phyloP scores from a whole-genome alignment of 2,113 vertebrate genomes.

The Corythoichthys intestinalis region DNA sequence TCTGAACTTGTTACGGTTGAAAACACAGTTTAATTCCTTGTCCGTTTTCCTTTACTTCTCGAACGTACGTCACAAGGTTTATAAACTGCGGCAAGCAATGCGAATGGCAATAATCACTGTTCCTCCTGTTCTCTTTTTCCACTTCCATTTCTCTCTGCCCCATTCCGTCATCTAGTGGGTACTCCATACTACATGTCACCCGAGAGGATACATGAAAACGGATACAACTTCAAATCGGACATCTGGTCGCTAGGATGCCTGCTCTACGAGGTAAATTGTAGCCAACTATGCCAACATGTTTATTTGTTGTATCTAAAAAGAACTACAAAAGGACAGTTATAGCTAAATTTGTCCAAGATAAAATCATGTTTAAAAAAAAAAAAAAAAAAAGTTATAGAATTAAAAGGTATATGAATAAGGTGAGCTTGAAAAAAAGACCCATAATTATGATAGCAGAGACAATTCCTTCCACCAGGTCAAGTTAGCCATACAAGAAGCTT shows the following conservation, averaged over 20 bases:
- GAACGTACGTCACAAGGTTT: slow-evolving; percentile 32
- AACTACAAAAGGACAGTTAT: background rate
- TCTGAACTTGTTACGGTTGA: slow-evolving; percentile 19
- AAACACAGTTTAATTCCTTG: slow-evolving; percentile 13
- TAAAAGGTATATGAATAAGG: slow-evolving; percentile 36
- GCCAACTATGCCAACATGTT: slow-evolving; percentile 61
- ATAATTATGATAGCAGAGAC: slow-evolving; percentile 35
- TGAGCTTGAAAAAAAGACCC: slow-evolving; percentile 27
- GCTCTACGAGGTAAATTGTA: slow-evolving; percentile 86
- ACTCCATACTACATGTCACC: slow-evolving; percentile 99
- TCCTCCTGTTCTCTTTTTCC: slow-evolving; percentile 10
- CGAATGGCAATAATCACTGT: slow-evolving; percentile 39
- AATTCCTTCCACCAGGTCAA: slow-evolving; percentile 58
- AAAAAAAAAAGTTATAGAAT: slow-evolving; percentile 16
- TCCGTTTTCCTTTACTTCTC: slow-evolving; percentile 12
- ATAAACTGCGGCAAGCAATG: slow-evolving; percentile 30
- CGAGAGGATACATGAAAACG: slow-evolving; percentile 97
- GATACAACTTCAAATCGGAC: slow-evolving; percentile 99
- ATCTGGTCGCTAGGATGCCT: slow-evolving; percentile 99
- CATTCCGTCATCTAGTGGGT: slow-evolving; percentile 80
- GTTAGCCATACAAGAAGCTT: slow-evolving; percentile 52
- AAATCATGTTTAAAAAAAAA: slow-evolving; percentile 9
- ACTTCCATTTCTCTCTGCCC: background rate
- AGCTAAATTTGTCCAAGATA: background rate
- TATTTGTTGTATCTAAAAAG: background rate